Conservation (phyloP, 2,888 invertebrate species). For the Chloroclysta siterata region DNA sequence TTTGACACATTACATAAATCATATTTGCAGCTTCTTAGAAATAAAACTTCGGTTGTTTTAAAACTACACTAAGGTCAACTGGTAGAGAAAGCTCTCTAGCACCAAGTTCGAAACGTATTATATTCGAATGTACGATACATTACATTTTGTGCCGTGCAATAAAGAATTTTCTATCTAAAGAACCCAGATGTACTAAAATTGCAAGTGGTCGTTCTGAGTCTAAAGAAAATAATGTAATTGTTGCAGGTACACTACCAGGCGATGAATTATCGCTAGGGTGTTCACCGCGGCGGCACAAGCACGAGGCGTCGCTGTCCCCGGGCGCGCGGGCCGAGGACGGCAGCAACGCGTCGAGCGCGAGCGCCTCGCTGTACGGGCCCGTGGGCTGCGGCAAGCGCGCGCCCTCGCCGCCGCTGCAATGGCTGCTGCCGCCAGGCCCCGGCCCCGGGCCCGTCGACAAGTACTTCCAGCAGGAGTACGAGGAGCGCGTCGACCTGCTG, state of each 20-base stretch:
- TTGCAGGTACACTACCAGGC: conserved; percentile 91
- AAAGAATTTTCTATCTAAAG: no score
- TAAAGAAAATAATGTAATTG: conserved; percentile 50
- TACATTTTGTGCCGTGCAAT: no score
- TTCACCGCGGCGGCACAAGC: conserved; percentile 84
- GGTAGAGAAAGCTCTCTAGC: no score
- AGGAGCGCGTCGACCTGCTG: conserved; percentile 86
- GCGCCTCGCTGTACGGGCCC: conserved; percentile 86
- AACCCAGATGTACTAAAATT: neutral
- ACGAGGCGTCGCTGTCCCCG: conserved; percentile 87
- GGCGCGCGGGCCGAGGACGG: conserved; percentile 90
- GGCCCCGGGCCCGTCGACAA: conserved; percentile 87
- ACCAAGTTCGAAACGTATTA: no score
- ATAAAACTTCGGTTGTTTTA: no score
- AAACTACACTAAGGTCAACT: no score
- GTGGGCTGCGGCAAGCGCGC: conserved; percentile 75
- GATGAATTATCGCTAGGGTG: conserved; percentile 90
- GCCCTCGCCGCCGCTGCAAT: conserved; percentile 86
- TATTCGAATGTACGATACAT: no score
- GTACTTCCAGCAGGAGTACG: conserved; percentile 88
- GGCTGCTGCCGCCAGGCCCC: conserved; percentile 89
- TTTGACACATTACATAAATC: no score
- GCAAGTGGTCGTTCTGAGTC: neutral
- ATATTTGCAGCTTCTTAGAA: no score
- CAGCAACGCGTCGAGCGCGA: conserved; percentile 88